Percentiles rank a stretch among this genome's conserved stretches.
These are phyloP conservation scores for Clarias platycephalus DNA, from an alignment of 2,797 vertebrate species.

Conservation along the genomic window DNA sequence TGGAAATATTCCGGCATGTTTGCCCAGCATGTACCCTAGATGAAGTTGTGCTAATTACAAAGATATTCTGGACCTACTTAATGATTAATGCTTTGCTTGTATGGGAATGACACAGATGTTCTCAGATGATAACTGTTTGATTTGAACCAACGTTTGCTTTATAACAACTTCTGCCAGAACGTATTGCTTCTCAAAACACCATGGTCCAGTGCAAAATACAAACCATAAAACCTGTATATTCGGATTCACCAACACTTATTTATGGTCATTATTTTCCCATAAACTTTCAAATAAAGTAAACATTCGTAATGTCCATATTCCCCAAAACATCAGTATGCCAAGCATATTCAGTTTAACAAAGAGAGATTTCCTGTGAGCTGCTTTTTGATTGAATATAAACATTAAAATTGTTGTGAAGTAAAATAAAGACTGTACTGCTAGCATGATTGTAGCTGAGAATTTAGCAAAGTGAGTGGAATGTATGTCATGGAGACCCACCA, in stretches of 20 bases:
- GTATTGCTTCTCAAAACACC: not conserved
- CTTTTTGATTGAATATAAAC: not conserved
- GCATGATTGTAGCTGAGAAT: not conserved
- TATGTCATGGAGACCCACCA: too few species aligned
- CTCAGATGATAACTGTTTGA: not conserved
- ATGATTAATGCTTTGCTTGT: not conserved
- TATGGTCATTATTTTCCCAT: not conserved
- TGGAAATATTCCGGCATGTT: not conserved
- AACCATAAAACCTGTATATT: not conserved
- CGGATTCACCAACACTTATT: not conserved
- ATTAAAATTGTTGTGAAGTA: not conserved
- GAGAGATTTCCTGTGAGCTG: not conserved
- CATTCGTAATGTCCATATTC: not conserved
- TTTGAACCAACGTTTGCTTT: not conserved
- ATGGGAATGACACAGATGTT: not conserved
- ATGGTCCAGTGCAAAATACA: not conserved
- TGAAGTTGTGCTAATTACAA: not conserved
- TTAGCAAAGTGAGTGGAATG: not conserved
- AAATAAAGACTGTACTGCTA: not conserved
- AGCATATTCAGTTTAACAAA: not conserved
- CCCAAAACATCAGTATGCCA: not conserved
- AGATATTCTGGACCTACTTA: not conserved
- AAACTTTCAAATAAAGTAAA: not conserved
- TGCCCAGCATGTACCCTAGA: not conserved
- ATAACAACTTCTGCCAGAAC: not conserved